phyloP scores from a whole-genome alignment of 2,797 vertebrate genomes.

The Cheirogaleus major region DNA sequence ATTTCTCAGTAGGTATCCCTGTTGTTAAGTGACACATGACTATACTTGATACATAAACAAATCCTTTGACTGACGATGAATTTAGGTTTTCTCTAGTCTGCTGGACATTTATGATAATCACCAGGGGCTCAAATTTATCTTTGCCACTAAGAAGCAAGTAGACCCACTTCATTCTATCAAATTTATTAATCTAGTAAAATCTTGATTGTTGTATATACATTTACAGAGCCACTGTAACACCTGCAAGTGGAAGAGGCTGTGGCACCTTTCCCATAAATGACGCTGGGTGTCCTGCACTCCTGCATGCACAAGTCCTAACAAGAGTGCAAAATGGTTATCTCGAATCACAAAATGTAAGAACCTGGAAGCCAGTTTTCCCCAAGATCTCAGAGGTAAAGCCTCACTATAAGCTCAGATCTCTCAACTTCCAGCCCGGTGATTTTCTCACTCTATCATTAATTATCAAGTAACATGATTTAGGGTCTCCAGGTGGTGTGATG shows the following conservation, averaged over 20 bases:
- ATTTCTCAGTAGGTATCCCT: background rate
- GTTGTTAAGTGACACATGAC: background rate
- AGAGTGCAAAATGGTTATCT: background rate
- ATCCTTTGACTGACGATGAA: background rate
- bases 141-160: background rate
- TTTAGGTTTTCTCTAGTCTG: background rate
- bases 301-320: no score
- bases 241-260: rapidly evolving
- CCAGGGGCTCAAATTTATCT: no score
- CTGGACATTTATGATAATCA: background rate
- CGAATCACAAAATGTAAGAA: rapidly evolving
- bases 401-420: background rate
- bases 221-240: background rate
- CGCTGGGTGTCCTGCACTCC: background rate
- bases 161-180: background rate
- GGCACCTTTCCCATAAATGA: rapidly evolving
- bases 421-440: background rate
- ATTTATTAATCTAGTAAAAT: background rate
- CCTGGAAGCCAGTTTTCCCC: background rate
- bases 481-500: background rate
- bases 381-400: background rate
- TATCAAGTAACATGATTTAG: background rate
- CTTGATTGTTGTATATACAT: rapidly evolving
- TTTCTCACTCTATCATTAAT: background rate
- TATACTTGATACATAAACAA: background rate